Evolutionary conservation across 1,140 invertebrate genomes (phyloP), one percentile per base, ranked within the genome.

Genomic region (Lerema accius): DNA sequence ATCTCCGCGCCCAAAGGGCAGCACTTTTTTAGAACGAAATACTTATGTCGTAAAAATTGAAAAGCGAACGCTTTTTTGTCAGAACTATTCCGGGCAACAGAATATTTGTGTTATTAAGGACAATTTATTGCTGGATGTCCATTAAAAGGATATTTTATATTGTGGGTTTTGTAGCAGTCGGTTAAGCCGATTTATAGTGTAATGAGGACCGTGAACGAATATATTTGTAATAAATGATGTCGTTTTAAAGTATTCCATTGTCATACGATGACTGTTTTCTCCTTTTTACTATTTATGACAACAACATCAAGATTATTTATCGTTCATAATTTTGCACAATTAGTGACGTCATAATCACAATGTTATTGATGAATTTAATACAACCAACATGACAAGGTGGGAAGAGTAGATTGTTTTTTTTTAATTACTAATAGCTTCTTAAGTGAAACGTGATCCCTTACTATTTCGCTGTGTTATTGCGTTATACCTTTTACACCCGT

Each of bases 61-160:
- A 84, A 78, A 75, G 71, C 50, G 73, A 76, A 78, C 76, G 76
- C 69, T 86, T 85, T 84, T 84, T 84, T 71, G 72, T 72, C 64
- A 35, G 48, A 66, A 39, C 72, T 61, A 73, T 80, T 77, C 65
- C 77, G 66, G 67, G 56, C 73, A 65, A 73, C 78, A 80, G 85
- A 83, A 84, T 88, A 87, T 87, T 81, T 84, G 76, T 76, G 73
- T 79, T 86, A 90, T 90, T 90, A 82, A 71, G 69, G 64, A 71
- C 70, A 85, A 86, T 88, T 88, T 87, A 90, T 90, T 50, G 76
- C 43, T 35, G 49, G 46, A 26, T 71, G 71, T 77, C 76, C 69
- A 82, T 84, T 86, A 84, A 82, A 80, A 82, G 67, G 76, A 67
- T 82, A 86, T 82, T 89, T 88, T 89, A 86, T 86, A 63, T 67